Conservation (phyloP, 2,888 invertebrate species). For the Agrotis puta region DNA sequence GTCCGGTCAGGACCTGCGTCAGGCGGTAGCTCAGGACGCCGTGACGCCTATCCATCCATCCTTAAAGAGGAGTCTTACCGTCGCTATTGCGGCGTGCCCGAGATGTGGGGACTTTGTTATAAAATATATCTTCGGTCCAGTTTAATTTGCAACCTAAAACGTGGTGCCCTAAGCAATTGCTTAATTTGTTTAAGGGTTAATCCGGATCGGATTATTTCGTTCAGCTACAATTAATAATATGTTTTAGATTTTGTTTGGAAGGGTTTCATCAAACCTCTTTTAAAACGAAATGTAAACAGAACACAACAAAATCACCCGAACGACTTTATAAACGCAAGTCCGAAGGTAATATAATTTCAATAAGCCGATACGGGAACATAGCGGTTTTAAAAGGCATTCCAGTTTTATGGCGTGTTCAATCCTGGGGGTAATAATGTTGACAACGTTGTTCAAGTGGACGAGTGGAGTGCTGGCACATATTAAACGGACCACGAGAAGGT, state of each 20-base stretch:
- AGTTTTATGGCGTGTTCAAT: constrained; percentile 75
- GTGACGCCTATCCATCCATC: too few species aligned
- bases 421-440: constrained; percentile 71
- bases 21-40: too few species aligned
- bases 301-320: constrained; percentile 7
- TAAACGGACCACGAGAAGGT: constrained; percentile 52
- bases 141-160: too few species aligned
- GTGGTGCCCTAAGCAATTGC: too few species aligned
- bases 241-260: background rate
- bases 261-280: background rate
- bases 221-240: too few species aligned
- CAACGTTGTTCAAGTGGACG: constrained; percentile 68
- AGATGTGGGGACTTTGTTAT: too few species aligned
- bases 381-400: constrained; percentile 72
- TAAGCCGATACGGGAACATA: constrained; percentile 65
- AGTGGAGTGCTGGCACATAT: constrained; percentile 61
- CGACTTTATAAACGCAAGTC: constrained; percentile 38
- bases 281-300: background rate
- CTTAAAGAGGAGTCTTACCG: too few species aligned
- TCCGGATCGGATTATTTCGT: too few species aligned
- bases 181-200: too few species aligned
- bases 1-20: too few species aligned
- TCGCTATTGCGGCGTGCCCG: too few species aligned
- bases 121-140: too few species aligned
- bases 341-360: constrained; percentile 62